These are phyloP conservation scores for Melanophora roralis DNA, from an alignment of 2,888 invertebrate species.

Conservation along the genomic window DNA sequence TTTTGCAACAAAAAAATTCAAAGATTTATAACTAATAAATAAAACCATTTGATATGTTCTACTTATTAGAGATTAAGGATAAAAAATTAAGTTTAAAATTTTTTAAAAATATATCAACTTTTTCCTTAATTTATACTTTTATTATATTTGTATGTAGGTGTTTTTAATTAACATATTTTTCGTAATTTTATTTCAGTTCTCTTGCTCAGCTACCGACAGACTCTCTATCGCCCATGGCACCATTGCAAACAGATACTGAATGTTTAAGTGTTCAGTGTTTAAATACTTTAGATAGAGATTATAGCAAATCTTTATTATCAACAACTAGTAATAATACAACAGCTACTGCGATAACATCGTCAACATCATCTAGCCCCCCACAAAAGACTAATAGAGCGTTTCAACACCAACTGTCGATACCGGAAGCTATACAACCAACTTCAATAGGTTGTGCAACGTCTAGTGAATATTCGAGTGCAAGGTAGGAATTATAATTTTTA, in stretches of 20 bases:
- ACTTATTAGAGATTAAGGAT: too few relatives aligned
- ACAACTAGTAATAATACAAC: neutral
- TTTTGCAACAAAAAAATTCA: too few relatives aligned
- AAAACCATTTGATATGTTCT: too few relatives aligned
- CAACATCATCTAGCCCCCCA: constrained; percentile 66
- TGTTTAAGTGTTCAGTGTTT: constrained; percentile 70
- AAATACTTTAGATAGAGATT: constrained; percentile 67
- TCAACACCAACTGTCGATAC: constrained; percentile 59
- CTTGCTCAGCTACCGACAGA: constrained; percentile 70
- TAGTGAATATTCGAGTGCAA: constrained; percentile 57
- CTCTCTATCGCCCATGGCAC: constrained; percentile 73
- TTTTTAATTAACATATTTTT: neutral
- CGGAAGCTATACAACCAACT: constrained; percentile 52
- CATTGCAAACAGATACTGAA: constrained; percentile 73
- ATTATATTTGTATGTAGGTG: too few relatives aligned
- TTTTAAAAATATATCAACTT: too few relatives aligned
- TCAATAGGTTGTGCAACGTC: constrained; percentile 62
- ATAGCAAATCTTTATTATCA: neutral
- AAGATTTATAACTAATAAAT: too few relatives aligned
- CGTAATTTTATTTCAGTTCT: constrained; percentile 68
- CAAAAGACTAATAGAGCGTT: constrained; percentile 20
- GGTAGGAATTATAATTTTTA: constrained; percentile 19
- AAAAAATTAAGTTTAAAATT: too few relatives aligned
- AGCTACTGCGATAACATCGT: neutral
- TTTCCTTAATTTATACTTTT: too few relatives aligned